Percentiles rank a stretch among this genome's conserved stretches.
phyloP scores from a whole-genome alignment of 2,113 vertebrate species.

The Muntiacus muntjak region DNA sequence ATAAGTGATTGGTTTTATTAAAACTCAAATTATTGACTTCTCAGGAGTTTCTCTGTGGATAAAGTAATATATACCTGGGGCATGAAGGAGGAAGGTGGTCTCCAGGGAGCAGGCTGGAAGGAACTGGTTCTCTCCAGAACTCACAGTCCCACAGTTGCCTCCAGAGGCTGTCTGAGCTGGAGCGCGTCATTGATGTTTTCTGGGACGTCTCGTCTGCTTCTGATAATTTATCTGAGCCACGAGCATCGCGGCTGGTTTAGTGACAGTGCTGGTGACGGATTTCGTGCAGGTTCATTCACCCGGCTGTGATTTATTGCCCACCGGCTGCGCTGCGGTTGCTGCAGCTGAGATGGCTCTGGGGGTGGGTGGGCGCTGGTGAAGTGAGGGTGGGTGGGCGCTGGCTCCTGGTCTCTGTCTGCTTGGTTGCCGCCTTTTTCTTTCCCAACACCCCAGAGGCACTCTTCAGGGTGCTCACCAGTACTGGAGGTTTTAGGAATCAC shows the following conservation, averaged over 20 bases:
- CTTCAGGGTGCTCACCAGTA: neutral
- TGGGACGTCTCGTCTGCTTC: neutral
- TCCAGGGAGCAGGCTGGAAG: neutral
- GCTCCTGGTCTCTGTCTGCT: neutral
- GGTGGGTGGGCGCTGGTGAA: neutral
- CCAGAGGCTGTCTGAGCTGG: neutral
- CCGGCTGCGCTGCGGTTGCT: neutral
- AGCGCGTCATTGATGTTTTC: neutral
- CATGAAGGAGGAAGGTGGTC: neutral
- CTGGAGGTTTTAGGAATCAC: neutral
- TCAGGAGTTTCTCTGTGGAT: neutral
- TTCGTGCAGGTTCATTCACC: neutral
- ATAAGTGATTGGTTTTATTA: neutral
- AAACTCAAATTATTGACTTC: neutral
- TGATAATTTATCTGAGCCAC: neutral
- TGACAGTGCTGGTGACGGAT: neutral
- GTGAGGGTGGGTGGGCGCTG: neutral
- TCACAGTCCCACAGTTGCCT: neutral
- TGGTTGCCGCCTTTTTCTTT: neutral
- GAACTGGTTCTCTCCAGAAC: neutral
- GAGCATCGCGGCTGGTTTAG: neutral
- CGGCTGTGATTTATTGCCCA: neutral
- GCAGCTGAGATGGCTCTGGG: neutral
- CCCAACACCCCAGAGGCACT: neutral
- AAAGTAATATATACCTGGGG: neutral